Conservation (phyloP, 2,888 invertebrate species). For the Lithosia quadra region DNA sequence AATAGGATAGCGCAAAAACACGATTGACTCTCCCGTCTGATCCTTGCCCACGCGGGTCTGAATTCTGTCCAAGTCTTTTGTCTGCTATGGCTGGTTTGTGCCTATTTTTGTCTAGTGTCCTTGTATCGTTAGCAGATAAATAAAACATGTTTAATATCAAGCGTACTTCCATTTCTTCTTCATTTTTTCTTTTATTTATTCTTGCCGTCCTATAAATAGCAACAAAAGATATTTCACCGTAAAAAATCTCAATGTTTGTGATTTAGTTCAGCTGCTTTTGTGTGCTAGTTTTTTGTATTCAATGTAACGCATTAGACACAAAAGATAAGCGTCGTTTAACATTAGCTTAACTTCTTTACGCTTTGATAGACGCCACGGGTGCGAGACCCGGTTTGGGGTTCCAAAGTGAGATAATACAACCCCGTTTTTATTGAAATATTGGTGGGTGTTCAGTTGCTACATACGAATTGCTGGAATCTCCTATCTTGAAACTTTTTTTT, state of each 20-base stretch:
- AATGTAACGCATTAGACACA: slow-evolving; percentile 78
- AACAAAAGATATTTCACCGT: slow-evolving; percentile 6
- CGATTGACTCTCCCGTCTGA: too few species aligned
- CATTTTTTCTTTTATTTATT: not conserved
- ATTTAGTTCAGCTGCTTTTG: slow-evolving; percentile 40
- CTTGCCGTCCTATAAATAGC: not conserved
- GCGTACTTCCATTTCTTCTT: not conserved
- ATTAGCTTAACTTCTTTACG: slow-evolving; percentile 87
- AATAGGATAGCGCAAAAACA: too few species aligned
- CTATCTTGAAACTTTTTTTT: not conserved
- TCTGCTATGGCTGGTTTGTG: too few species aligned
- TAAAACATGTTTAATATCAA: not conserved
- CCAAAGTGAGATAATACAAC: slow-evolving; percentile 24
- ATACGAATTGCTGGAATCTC: not conserved
- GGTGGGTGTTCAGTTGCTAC: not conserved
- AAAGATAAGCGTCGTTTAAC: slow-evolving; percentile 85
- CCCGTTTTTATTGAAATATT: slow-evolving; percentile 13
- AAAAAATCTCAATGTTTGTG: slow-evolving; percentile 20
- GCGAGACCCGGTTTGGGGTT: slow-evolving; percentile 61
- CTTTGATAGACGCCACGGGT: slow-evolving; percentile 76
- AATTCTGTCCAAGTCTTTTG: too few species aligned
- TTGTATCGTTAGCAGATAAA: not conserved
- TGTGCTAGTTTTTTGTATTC: slow-evolving; percentile 23
- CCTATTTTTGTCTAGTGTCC: too few species aligned
- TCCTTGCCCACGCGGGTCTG: too few species aligned